Base-by-base conservation (phyloP, 1,140 invertebrate genomes). In the Druon quercuslanigerum region DNA sequence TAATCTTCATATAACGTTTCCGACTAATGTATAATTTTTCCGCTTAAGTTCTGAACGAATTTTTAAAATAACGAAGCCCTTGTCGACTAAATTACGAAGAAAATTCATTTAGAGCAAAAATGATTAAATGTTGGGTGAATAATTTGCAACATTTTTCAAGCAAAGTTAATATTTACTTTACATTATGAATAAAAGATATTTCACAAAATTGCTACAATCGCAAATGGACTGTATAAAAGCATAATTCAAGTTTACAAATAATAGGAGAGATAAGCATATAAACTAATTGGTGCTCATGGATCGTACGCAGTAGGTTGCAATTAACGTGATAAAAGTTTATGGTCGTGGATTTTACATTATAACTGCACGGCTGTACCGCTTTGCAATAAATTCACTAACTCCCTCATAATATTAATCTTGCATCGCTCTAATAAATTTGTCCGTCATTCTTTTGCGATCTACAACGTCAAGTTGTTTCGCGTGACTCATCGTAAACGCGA, bases 341-440 rank as follows among this genome's bases (percentile, higher is more conserved):
- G 46, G 19, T 19, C 33, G 25, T 25, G n/a, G 7, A 70, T 51
- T 66, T 40, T 57, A 13, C 19, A 60, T 57, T 57, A 57, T 11
- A 33, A 75, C 51, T 46, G 46, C 57, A 14, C 33, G 51, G 54
- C 19, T 66, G 40, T 20, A 66, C 6, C 12, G 25, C 25, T 33
- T 33, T 66, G 13, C 25, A n/a, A 40, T 66, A 66, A 82, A 77
- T 51, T 57, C 46, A 50, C 46, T 51, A 76, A 71, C 77, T 71
- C 75, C 78, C 76, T 81, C 76, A 75, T 81, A 78, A 73, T 75
- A 83, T 83, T 81, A 82, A 83, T 81, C 82, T 80, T 72, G 73
- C 74, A 71, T 52, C 50, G 25, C 19, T 8, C 14, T 73, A 72
- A 79, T 76, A 74, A 79, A 79, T 82, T 71, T 71, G 33, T 79